Evolutionary conservation across 2,888 invertebrate genomes (phyloP).

Genomic region (Germaria angustata): DNA sequence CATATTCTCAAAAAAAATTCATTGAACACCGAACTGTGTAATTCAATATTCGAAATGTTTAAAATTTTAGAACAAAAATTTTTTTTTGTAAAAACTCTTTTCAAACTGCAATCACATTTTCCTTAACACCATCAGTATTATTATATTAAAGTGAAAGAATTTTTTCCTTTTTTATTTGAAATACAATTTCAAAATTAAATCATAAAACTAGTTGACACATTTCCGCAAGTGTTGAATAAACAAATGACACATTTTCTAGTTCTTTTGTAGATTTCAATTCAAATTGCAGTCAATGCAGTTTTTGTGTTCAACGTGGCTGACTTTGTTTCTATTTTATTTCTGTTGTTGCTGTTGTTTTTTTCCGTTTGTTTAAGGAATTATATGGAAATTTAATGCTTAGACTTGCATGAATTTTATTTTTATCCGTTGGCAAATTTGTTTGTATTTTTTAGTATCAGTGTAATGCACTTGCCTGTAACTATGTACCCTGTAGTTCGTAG

Average conservation of each 20-base stretch:
- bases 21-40: no score
- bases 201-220: slow-evolving; percentile 59
- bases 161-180: neutral
- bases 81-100: no score
- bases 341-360: slow-evolving; percentile 36
- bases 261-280: slow-evolving; percentile 59
- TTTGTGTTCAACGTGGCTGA: slow-evolving; percentile 1
- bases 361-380: slow-evolving; percentile 28
- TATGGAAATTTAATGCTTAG: slow-evolving; percentile 53
- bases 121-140: no score
- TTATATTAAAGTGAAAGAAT: no score
- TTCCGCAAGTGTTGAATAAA: slow-evolving; percentile 60
- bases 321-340: slow-evolving; percentile 21
- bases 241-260: slow-evolving; percentile 63
- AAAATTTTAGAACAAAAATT: no score
- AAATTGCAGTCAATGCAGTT: slow-evolving; percentile 60
- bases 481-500: neutral
- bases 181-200: slow-evolving; percentile 37
- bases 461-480: neutral
- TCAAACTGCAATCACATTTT: no score
- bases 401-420: slow-evolving; percentile 40
- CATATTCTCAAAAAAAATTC: no score
- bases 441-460: neutral
- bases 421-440: slow-evolving; percentile 32
- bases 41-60: no score